phyloP scores from a whole-genome alignment of 2,888 invertebrate species.

The Abscondita cerata region DNA sequence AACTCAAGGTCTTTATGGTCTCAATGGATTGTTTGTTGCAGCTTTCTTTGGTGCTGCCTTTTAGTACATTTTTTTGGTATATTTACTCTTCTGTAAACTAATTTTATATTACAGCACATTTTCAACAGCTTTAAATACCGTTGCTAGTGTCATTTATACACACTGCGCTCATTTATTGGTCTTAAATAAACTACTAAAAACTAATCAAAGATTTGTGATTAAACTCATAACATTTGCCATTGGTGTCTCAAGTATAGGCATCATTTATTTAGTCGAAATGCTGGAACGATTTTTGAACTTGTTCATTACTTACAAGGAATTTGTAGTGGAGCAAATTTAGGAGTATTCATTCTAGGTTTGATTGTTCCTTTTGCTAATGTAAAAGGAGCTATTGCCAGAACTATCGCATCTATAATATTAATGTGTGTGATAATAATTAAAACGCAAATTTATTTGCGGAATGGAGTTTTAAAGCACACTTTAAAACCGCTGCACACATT shows the following conservation, averaged over 20 bases:
- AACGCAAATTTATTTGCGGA: constrained; percentile 51
- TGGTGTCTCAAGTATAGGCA: constrained; percentile 61
- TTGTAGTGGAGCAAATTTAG: constrained; percentile 69
- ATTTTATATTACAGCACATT: constrained; percentile 63
- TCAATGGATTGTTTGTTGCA: constrained; percentile 76
- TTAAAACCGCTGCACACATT: constrained; percentile 27
- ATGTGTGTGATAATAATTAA: constrained; percentile 64
- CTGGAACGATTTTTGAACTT: constrained; percentile 73
- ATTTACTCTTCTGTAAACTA: not conserved
- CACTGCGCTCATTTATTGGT: constrained; percentile 65
- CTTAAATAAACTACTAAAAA: constrained; percentile 60
- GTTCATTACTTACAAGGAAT: constrained; percentile 67
- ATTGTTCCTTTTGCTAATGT: constrained; percentile 69
- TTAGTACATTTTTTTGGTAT: constrained; percentile 49
- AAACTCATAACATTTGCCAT: constrained; percentile 63
- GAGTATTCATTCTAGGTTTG: constrained; percentile 71
- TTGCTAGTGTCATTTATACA: constrained; percentile 67
- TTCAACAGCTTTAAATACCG: constrained; percentile 65
- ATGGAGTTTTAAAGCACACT: constrained; percentile 21
- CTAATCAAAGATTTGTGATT: constrained; percentile 64
- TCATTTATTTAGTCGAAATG: constrained; percentile 65
- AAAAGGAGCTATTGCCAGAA: constrained; percentile 65
- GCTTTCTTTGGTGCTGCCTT: constrained; percentile 77
- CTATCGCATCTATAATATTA: constrained; percentile 60
- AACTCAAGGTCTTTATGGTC: constrained; percentile 68